Conservation (phyloP, 2,888 invertebrate species). For the Petrolisthes manimaculis region DNA sequence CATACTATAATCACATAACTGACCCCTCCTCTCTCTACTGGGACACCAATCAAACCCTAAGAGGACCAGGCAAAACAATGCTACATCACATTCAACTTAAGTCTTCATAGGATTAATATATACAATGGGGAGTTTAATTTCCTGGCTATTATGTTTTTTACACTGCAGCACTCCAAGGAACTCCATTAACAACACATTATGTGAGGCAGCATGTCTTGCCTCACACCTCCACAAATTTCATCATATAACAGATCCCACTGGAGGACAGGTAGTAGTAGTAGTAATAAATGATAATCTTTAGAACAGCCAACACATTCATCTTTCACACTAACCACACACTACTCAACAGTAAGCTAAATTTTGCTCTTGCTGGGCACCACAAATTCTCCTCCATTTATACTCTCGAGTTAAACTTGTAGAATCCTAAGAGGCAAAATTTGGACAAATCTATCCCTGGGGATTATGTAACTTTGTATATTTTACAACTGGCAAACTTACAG, state of each 20-base stretch:
- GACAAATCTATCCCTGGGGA: conserved; percentile 49
- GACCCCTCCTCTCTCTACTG: conserved; percentile 41
- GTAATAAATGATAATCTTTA: conserved; percentile 27
- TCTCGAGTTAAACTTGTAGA: conserved; percentile 34
- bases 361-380: conserved; percentile 45
- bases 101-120: conserved; percentile 52
- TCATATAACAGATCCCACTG: conserved; percentile 28
- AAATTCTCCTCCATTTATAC: conserved; percentile 51
- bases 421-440: conserved; percentile 50
- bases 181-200: conserved; percentile 35
- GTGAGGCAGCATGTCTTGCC: conserved; percentile 55
- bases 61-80: conserved; percentile 55
- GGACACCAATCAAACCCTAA: conserved; percentile 54
- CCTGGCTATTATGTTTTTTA: conserved; percentile 19
- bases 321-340: conserved; percentile 52
- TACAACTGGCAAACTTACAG: conserved; percentile 44
- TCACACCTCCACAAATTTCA: conserved; percentile 48
- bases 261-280: conserved; percentile 29
- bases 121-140: conserved; percentile 40
- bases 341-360: conserved; percentile 53
- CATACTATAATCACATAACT: conserved; percentile 53
- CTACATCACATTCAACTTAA: conserved; percentile 54
- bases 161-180: conserved; percentile 30
- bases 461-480: conserved; percentile 46
- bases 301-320: conserved; percentile 53